Evolutionary conservation across 2,888 invertebrate genomes (phyloP).

Genomic region (Furcula furcula): DNA sequence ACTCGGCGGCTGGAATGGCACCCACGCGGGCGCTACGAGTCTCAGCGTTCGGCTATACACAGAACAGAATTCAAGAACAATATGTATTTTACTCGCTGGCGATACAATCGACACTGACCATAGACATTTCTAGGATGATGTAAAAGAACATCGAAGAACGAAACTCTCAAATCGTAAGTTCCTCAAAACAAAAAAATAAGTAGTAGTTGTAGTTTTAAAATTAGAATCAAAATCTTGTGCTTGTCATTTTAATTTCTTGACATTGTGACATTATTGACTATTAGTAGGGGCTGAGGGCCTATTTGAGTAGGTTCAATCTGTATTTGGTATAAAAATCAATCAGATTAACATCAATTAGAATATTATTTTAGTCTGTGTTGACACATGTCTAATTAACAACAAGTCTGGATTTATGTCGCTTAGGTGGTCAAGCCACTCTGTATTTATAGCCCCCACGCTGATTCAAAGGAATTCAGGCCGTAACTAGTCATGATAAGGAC

Average conservation of each 20-base stretch:
- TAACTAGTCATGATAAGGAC: constrained; percentile 14
- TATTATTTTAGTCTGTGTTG: constrained; percentile 36
- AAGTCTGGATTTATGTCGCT: constrained; percentile 30
- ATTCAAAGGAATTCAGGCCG: constrained; percentile 15
- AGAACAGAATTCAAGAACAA: constrained; percentile 42
- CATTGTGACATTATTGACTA: background rate
- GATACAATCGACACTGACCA: constrained; percentile 56
- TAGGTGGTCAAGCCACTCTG: constrained; percentile 26
- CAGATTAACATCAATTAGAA: constrained; percentile 17
- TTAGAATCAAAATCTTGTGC: too few relatives aligned
- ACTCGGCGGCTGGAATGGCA: constrained; percentile 29
- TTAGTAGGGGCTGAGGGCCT: background rate
- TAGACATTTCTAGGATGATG: constrained; percentile 38
- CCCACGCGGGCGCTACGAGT: constrained; percentile 35
- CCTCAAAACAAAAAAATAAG: too few relatives aligned
- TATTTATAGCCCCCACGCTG: constrained; percentile 5
- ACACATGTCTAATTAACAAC: constrained; percentile 43
- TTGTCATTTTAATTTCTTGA: too few relatives aligned
- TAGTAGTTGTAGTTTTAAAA: too few relatives aligned
- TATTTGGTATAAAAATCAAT: constrained; percentile 6
- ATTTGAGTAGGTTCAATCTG: background rate
- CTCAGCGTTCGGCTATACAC: constrained; percentile 19
- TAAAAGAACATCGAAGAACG: background rate
- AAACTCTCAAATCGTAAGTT: too few relatives aligned
- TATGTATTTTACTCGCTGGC: constrained; percentile 30